A percentile compares a stretch with the other conserved stretches of the same genome.
Evolutionary conservation across 2,797 vertebrate genomes (phyloP).

Genomic region (Epinephelus awoara): DNA sequence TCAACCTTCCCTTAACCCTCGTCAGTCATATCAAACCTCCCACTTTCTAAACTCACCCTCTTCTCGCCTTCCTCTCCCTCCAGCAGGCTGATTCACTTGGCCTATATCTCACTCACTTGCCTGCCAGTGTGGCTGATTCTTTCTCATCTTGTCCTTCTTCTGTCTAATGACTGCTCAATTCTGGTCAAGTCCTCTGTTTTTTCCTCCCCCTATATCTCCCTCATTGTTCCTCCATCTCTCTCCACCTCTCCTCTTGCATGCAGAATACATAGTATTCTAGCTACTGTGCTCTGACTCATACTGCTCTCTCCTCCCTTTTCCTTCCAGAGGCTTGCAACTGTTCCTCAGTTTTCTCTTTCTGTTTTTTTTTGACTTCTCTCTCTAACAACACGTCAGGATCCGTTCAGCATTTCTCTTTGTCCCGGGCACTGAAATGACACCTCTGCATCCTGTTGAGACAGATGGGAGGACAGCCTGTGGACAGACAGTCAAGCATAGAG

Average conservation of each 20-base stretch:
- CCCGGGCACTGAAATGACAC: constrained; percentile 31
- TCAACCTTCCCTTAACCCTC: constrained; percentile 61
- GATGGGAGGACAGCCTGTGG: constrained; percentile 51
- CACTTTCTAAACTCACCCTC: constrained; percentile 57
- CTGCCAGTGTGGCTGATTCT: constrained; percentile 39
- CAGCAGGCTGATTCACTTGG: constrained; percentile 70
- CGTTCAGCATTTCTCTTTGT: constrained; percentile 49
- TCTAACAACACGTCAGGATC: constrained; percentile 45
- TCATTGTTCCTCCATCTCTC: constrained; percentile 56
- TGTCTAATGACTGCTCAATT: constrained; percentile 56
- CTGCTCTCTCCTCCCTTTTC: constrained; percentile 70
- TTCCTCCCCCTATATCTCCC: constrained; percentile 16
- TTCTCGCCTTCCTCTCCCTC: constrained; percentile 46
- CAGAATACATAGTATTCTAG: constrained; percentile 55
- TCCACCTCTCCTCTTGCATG: constrained; percentile 60
- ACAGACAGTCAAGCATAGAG: constrained; percentile 48
- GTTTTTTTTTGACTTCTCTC: constrained; percentile 14
- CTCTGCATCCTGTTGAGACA: constrained; percentile 42
- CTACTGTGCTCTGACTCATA: constrained; percentile 77
- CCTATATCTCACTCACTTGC: constrained; percentile 60
- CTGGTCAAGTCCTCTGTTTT: constrained; percentile 40
- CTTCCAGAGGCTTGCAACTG: constrained; percentile 70
- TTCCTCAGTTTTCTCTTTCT: constrained; percentile 7
- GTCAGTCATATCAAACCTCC: constrained; percentile 51
- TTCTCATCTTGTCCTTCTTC: constrained; percentile 57